Conservation (phyloP, 2,888 invertebrate species). For the Cryptocheilus praepositus region DNA sequence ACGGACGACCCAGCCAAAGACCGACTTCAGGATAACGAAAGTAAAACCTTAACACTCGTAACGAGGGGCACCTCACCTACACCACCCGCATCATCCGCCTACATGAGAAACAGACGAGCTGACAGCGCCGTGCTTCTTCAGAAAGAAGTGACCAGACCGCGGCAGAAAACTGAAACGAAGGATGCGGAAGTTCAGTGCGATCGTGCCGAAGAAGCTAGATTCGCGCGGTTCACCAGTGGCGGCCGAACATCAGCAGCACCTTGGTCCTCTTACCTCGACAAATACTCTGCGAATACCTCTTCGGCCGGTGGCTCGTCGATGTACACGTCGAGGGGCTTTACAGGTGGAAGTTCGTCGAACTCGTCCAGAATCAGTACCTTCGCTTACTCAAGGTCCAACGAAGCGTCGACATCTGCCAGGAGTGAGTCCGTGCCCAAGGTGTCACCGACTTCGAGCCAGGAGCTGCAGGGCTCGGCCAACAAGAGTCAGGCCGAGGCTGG, state of each 20-base stretch:
- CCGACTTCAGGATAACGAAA: slow-evolving; percentile 40
- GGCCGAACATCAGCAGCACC: slow-evolving; percentile 79
- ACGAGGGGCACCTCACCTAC: slow-evolving; percentile 89
- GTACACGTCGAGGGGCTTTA: slow-evolving; percentile 48
- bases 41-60: slow-evolving; percentile 77
- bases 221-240: slow-evolving; percentile 78
- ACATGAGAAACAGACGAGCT: slow-evolving; percentile 81
- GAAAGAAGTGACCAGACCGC: slow-evolving; percentile 80
- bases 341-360: slow-evolving; percentile 30
- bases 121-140: slow-evolving; percentile 85
- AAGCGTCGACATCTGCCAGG: slow-evolving; percentile 47
- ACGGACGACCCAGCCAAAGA: slow-evolving; percentile 23
- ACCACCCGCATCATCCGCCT: slow-evolving; percentile 79
- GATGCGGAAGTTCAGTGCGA: slow-evolving; percentile 87
- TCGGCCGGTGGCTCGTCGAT: slow-evolving; percentile 25
- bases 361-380: slow-evolving; percentile 62
- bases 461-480: slow-evolving; percentile 23
- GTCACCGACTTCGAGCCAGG: slow-evolving; percentile 46
- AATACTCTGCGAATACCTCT: slow-evolving; percentile 57
- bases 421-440: slow-evolving; percentile 43
- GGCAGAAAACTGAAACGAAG: slow-evolving; percentile 77
- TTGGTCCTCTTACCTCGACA: slow-evolving; percentile 80
- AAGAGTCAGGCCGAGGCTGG: slow-evolving; percentile 40
- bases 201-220: slow-evolving; percentile 81
- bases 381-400: slow-evolving; percentile 62